phyloP scores from a whole-genome alignment of 2,113 vertebrate species.

The Fukomys damarensis region DNA sequence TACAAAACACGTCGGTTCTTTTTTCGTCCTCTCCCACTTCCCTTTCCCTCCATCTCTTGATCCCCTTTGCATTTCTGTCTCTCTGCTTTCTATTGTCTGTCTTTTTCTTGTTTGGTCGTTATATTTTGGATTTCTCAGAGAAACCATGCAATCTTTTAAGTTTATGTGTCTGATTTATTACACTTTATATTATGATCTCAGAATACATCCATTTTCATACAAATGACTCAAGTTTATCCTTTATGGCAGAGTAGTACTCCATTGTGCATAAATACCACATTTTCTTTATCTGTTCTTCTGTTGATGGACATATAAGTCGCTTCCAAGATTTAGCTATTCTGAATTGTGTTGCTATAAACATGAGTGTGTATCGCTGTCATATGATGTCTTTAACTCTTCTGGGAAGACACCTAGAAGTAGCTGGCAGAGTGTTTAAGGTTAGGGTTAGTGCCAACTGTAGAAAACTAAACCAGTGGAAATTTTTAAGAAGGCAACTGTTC shows the following conservation, averaged over 20 bases:
- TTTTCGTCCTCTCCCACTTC: neutral
- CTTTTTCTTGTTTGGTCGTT: neutral
- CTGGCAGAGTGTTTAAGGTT: neutral
- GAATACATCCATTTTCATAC: neutral
- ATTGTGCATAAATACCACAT: neutral
- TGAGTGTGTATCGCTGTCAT: neutral
- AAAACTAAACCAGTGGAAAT: neutral
- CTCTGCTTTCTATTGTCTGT: neutral
- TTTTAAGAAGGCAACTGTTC: neutral
- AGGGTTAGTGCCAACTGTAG: neutral
- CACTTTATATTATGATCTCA: neutral
- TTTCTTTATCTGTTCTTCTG: neutral
- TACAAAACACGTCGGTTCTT: neutral
- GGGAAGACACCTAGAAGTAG: neutral
- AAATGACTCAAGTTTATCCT: neutral
- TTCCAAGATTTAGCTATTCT: neutral
- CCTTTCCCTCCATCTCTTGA: neutral
- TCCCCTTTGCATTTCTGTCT: neutral
- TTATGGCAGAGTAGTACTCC: neutral
- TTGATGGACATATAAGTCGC: neutral
- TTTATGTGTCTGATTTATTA: neutral
- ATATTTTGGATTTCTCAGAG: neutral
- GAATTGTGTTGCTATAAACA: neutral
- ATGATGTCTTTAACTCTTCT: neutral
- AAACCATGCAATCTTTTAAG: neutral